These are phyloP conservation scores for Sinohyriopsis cumingii DNA, from an alignment of 2,888 invertebrate species.

Conservation along the genomic window DNA sequence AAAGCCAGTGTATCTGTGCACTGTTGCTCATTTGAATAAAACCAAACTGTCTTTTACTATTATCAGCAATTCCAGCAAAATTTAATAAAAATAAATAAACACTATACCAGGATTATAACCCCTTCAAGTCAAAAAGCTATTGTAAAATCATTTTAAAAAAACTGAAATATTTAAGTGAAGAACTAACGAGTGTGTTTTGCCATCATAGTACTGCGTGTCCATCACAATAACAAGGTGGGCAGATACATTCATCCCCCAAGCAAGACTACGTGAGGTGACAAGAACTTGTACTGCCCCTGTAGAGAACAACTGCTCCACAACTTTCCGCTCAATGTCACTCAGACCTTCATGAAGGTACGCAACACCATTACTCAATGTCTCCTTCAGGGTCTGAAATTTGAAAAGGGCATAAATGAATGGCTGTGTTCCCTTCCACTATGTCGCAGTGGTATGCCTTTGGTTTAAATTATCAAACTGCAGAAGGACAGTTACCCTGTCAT, in stretches of 20 bases:
- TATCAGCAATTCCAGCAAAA: no score
- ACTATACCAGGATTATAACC: no score
- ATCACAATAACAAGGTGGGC: slow-evolving; percentile 97
- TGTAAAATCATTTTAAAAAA: neutral
- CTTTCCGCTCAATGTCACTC: slow-evolving; percentile 85
- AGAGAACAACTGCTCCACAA: slow-evolving; percentile 94
- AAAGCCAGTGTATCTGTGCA: no score
- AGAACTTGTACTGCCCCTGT: slow-evolving; percentile 91
- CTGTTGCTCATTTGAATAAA: no score
- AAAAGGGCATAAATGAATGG: neutral
- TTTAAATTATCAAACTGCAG: neutral
- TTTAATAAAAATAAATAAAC: no score
- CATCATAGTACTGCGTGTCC: slow-evolving; percentile 95
- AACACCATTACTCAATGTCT: slow-evolving; percentile 94
- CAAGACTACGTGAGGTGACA: slow-evolving; percentile 92
- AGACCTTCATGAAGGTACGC: slow-evolving; percentile 98
- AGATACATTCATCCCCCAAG: slow-evolving; percentile 90
- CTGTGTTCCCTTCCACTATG: no score
- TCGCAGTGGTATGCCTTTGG: no score
- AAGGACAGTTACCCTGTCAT: neutral
- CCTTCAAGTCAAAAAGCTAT: no score
- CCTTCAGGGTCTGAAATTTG: slow-evolving; percentile 83
- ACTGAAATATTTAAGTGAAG: neutral
- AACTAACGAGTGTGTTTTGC: slow-evolving; percentile 75
- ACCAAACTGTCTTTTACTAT: no score